Evolutionary conservation across 2,797 vertebrate species (phyloP).

Genomic region (Prunella strophiata): DNA sequence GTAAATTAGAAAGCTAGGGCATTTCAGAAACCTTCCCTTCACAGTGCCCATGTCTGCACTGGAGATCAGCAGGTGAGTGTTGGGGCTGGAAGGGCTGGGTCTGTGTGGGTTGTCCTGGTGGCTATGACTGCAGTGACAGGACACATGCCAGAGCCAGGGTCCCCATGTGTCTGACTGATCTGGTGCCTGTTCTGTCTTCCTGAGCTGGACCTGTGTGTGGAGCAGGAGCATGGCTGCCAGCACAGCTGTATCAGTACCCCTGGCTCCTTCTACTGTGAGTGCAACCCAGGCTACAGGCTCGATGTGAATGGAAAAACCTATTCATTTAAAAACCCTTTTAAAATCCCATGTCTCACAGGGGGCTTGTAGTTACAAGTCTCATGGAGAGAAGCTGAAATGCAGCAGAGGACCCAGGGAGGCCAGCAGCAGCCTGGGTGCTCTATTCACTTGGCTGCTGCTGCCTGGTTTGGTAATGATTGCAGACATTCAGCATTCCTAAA

Average conservation of each 20-base stretch:
- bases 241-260: constrained; percentile 85
- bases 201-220: constrained; percentile 85
- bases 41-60: not conserved
- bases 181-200: not conserved
- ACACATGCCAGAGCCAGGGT: accelerated
- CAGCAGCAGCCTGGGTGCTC: not conserved
- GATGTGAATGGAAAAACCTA: constrained; percentile 84
- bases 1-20: not conserved
- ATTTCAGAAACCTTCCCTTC: not conserved
- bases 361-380: not conserved
- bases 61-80: not conserved
- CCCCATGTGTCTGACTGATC: accelerated
- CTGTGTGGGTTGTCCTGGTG: accelerated
- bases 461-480: not conserved
- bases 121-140: not conserved
- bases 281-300: constrained; percentile 84
- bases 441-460: not conserved
- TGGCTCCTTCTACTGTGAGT: constrained; percentile 83
- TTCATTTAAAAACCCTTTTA: constrained; percentile 67
- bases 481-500: not conserved
- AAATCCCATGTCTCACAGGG: accelerated
- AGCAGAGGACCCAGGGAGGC: not conserved
- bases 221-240: constrained; percentile 86
- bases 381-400: not conserved
- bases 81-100: not conserved